These are phyloP conservation scores for Eciton burchellii DNA, from an alignment of 1,140 invertebrate genomes.

Conservation along the genomic window DNA sequence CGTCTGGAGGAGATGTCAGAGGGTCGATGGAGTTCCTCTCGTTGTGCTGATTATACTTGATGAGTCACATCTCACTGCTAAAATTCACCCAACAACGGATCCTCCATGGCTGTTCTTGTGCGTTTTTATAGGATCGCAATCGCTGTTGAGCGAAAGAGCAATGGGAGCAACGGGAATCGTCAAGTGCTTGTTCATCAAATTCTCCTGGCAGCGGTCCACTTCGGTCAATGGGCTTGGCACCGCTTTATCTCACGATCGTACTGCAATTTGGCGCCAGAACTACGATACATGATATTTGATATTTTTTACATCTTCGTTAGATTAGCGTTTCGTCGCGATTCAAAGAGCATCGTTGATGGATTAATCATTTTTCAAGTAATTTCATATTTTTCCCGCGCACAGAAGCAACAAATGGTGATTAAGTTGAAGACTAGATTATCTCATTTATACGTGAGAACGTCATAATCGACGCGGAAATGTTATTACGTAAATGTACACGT, in stretches of 20 bases:
- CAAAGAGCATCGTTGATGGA: background rate
- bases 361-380: background rate
- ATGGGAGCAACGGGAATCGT: slow-evolving; percentile 43
- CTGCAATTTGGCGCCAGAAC: background rate
- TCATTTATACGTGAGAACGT: background rate
- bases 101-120: background rate
- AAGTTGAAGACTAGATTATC: background rate
- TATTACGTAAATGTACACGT: background rate
- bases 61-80: slow-evolving; percentile 1
- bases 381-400: background rate
- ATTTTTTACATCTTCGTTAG: background rate
- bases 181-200: slow-evolving; percentile 55
- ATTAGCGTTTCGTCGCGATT: background rate
- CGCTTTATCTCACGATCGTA: slow-evolving; percentile 32
- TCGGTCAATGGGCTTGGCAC: slow-evolving; percentile 23
- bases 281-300: background rate
- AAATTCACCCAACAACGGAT: slow-evolving; percentile 10
- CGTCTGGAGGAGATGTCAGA: too few relatives aligned
- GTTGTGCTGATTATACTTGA: background rate
- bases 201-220: slow-evolving; percentile 40
- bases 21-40: background rate
- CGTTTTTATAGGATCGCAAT: slow-evolving; percentile 10
- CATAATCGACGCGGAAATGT: background rate
- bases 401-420: background rate
- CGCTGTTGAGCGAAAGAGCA: slow-evolving; percentile 24